These are phyloP conservation scores for Aelia acuminata DNA, from an alignment of 2,888 invertebrate genomes.

Conservation along the genomic window DNA sequence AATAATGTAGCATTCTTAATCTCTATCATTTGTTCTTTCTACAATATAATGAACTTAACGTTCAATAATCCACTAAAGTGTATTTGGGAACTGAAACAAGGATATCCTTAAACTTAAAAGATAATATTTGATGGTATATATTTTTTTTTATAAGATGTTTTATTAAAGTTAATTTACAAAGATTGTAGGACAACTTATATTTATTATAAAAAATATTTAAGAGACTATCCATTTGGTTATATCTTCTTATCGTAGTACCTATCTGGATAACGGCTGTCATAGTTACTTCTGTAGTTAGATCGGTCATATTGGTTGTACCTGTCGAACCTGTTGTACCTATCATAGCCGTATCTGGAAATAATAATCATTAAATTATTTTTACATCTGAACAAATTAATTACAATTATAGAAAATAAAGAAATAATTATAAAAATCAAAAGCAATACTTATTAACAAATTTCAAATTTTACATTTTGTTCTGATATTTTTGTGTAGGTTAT, in stretches of 20 bases:
- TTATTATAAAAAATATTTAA: slow-evolving; percentile 17
- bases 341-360: slow-evolving; percentile 48
- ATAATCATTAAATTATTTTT: not conserved
- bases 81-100: not conserved
- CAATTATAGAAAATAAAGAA: too few relatives aligned
- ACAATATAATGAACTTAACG: not conserved
- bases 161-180: slow-evolving; percentile 55
- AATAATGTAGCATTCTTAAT: too few relatives aligned
- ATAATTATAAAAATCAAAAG: not conserved
- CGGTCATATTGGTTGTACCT: slow-evolving; percentile 49
- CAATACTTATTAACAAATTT: not conserved
- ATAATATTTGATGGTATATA: not conserved
- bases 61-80: not conserved
- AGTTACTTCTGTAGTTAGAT: slow-evolving; percentile 14
- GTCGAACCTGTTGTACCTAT: slow-evolving; percentile 51
- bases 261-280: slow-evolving; percentile 53
- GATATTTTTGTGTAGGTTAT: too few relatives aligned
- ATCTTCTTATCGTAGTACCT: slow-evolving; percentile 51
- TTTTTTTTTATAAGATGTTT: slow-evolving; percentile 7
- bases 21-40: not conserved
- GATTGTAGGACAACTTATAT: slow-evolving; percentile 11
- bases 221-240: not conserved
- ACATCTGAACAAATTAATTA: not conserved
- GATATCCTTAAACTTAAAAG: not conserved
- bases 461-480: not conserved